Conservation (phyloP, 2,797 vertebrate species). For the Syngnathus acus region DNA sequence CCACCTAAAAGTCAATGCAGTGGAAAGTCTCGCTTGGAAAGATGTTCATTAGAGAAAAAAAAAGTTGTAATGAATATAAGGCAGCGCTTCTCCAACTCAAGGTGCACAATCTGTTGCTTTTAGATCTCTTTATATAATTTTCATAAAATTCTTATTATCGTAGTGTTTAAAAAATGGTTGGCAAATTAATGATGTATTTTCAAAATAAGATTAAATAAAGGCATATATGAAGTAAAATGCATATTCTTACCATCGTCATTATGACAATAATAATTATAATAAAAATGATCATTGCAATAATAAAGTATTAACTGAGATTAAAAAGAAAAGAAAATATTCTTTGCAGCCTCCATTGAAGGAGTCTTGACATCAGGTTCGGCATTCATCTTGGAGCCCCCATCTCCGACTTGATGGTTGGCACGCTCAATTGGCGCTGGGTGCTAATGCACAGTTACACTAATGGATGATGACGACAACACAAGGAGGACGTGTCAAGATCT, state of each 20-base stretch:
- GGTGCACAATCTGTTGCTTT: background rate
- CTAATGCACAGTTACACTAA: conserved; percentile 72
- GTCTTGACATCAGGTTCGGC: too few species aligned
- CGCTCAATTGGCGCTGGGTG: conserved; percentile 36
- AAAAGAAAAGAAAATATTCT: background rate
- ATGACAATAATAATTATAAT: too few species aligned
- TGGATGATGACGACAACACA: conserved; percentile 62
- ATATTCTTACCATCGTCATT: too few species aligned
- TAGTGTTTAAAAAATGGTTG: background rate
- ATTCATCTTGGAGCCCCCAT: too few species aligned
- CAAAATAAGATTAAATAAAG: too few species aligned
- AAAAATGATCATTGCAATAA: too few species aligned
- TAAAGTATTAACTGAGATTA: too few species aligned
- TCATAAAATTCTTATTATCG: background rate
- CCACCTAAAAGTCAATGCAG: background rate
- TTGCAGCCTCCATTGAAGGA: background rate
- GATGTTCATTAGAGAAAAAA: background rate
- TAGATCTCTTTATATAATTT: background rate
- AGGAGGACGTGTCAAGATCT: conserved; percentile 66
- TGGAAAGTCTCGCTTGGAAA: background rate
- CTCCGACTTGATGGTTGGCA: conserved; percentile 17
- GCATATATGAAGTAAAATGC: too few species aligned
- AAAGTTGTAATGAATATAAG: background rate
- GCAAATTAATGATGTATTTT: too few species aligned
- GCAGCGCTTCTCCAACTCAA: background rate